Conservation (phyloP, 2,888 invertebrate species). For the Odontomyia ornata region DNA sequence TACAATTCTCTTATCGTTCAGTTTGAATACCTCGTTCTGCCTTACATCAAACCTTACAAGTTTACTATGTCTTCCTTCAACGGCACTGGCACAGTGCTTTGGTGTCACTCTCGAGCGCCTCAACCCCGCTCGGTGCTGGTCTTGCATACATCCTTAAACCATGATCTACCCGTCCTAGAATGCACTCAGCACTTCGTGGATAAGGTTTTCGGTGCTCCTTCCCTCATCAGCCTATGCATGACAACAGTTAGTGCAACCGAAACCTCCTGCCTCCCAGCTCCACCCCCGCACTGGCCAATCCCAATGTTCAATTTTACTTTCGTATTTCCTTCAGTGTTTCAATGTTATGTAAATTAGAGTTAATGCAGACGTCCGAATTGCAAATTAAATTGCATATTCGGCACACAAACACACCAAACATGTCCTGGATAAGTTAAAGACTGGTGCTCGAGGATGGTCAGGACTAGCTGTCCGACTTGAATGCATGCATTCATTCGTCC, state of each 20-base stretch:
- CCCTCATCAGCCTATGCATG: background rate
- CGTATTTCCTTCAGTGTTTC: constrained; percentile 52
- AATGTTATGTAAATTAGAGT: constrained; percentile 56
- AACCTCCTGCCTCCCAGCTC: background rate
- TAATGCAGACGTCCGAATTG: constrained; percentile 56
- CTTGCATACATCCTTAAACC: constrained; percentile 34
- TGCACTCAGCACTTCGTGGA: constrained; percentile 22
- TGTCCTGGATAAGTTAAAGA: constrained; percentile 44
- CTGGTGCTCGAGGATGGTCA: constrained; percentile 30
- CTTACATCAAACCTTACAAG: constrained; percentile 48
- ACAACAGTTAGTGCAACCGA: constrained; percentile 28
- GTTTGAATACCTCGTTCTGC: constrained; percentile 45
- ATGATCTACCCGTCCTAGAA: constrained; percentile 30
- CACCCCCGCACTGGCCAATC: constrained; percentile 43
- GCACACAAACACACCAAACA: constrained; percentile 44
- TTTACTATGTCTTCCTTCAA: constrained; percentile 46
- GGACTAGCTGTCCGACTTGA: constrained; percentile 34
- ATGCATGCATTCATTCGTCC: constrained; percentile 39
- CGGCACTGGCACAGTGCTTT: constrained; percentile 19
- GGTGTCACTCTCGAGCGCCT: constrained; percentile 35
- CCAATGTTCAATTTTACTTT: constrained; percentile 50
- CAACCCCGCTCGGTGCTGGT: background rate
- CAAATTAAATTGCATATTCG: constrained; percentile 56
- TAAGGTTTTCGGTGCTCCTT: constrained; percentile 31
- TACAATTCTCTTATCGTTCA: constrained; percentile 50